These are phyloP conservation scores for Lasioglossum lativentre DNA, from an alignment of 2,888 invertebrate species.

Conservation along the genomic window DNA sequence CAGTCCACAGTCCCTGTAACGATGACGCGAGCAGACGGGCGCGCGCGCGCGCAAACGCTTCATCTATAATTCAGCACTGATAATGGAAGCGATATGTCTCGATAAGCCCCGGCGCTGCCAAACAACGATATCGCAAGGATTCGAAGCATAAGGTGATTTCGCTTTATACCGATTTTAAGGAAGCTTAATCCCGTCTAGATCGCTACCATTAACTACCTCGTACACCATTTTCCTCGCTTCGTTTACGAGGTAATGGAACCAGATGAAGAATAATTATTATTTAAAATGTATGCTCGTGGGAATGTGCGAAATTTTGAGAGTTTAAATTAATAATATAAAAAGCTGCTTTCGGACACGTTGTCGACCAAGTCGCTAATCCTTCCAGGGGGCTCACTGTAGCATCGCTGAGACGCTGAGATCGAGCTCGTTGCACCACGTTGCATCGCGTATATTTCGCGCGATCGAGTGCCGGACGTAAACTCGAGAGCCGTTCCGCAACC, in stretches of 20 bases:
- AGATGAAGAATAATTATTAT: no score
- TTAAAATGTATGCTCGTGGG: no score
- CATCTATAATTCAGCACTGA: slow-evolving; percentile 3
- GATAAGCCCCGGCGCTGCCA: background rate
- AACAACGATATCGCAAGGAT: background rate
- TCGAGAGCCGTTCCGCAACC: background rate
- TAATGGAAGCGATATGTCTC: slow-evolving; percentile 13
- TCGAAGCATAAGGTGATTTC: background rate
- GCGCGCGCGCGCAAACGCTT: background rate
- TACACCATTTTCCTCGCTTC: background rate
- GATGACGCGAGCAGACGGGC: background rate
- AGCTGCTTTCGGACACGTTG: no score
- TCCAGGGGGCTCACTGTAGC: no score
- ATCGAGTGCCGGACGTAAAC: background rate
- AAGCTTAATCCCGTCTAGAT: background rate
- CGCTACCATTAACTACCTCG: background rate
- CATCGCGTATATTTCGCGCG: no score
- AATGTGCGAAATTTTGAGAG: no score
- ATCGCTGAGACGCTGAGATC: no score
- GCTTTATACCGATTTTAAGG: background rate
- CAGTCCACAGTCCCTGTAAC: background rate
- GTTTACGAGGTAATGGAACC: no score
- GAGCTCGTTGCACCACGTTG: no score
- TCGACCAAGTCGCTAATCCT: no score
- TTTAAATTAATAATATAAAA: no score